Base-by-base conservation (phyloP, 2,113 vertebrate genomes). In the Bubo blakistoni region DNA sequence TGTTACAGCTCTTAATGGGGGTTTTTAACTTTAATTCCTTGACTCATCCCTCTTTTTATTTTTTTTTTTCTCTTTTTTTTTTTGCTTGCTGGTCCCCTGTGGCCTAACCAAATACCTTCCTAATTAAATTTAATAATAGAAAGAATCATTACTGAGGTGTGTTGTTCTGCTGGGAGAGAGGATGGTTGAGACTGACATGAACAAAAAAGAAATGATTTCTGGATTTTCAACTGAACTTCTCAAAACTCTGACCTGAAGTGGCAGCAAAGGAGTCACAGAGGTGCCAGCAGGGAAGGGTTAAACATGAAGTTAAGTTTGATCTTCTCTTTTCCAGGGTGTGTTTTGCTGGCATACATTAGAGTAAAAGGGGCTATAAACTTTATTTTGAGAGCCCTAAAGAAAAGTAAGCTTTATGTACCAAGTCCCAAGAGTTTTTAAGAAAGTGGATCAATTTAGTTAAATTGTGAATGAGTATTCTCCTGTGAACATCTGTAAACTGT, bases 51-150 rank as follows among this genome's bases (percentile, higher is more conserved):
- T 79, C 7, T 26, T 38, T 24, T 36, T 16, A 1, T 18, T 22
- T 16, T 10, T 20, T 10, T 20, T 16, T 13, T 16, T 27, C 32
- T 3, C 22, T 9, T 11, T 6, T 40, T 40, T 34, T 62, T 78
- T 93, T 78, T 58, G 7, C 65, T 57, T 80, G 52, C 44, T 93
- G 38, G 19, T 27, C 94, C 44, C 71, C 46, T 1, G 10, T 95
- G 95, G 73, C 82, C 77, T 90, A 74, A 84, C 63, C 25, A 83
- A 95, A 94, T 91, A 72, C 83, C 69, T 92, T 52, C 63, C 96
- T 96, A 94, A 98, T 98, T 97, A 96, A 96, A 92, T 96, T 81
- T 85, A 91, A 76, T 94, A 96, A 96, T 38, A 86, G 91, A 81
- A 94, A 70, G 69, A 51, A 42, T 95, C 62, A 81, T 96, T 74